Base-by-base conservation (phyloP, 2,113 vertebrate genomes). In the Lagopus muta region DNA sequence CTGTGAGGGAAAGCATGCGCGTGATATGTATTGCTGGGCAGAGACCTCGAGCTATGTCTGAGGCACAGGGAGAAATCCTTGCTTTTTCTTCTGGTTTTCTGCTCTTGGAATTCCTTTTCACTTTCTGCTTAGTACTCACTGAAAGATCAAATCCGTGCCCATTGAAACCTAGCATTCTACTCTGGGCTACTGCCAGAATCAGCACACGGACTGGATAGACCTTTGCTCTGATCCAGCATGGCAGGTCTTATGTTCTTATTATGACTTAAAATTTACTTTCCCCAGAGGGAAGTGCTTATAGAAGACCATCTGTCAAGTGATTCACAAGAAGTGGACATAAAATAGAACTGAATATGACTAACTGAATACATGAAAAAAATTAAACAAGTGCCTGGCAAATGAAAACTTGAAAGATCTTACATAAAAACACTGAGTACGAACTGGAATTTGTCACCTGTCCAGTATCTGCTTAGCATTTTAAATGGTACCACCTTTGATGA, bases 231-330 rank as follows among this genome's bases (percentile, higher is more conserved):
- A 93, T 95, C 69, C 82, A 83, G 55, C 24, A 61, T 88, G 90
- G 73, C 88, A 88, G 47, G 72, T 90, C 92, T 96, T 47, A 80
- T 81, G 75, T 88, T 88, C 91, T 90, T 93, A 83, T 89, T 95
- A 92, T 71, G 79, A 88, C 87, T 92, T 77, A 60, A 92, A 92
- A 96, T 93, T 93, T 92, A 95, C 87, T 91, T 91, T 91, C 18
- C 92, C 95, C 95, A 92, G 89, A 92, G 92, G 94, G 87, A 89
- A 77, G 75, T 77, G 47, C 85, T 66, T 89, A 85, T 71, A 66
- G 84, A 92, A 93, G 82, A 92, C 81, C 89, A 91, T 95, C 92
- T 96, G 87, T 89, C 92, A 95, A 91, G 72, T 52, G 87, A 92
- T 88, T 92, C 67, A 91, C 77, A 82, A 88, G 85, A 93, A 92